Evolutionary conservation across 37 sponge, comb jelly and placozoan species (phyloP).

Genomic region (Geodia barretti): DNA sequence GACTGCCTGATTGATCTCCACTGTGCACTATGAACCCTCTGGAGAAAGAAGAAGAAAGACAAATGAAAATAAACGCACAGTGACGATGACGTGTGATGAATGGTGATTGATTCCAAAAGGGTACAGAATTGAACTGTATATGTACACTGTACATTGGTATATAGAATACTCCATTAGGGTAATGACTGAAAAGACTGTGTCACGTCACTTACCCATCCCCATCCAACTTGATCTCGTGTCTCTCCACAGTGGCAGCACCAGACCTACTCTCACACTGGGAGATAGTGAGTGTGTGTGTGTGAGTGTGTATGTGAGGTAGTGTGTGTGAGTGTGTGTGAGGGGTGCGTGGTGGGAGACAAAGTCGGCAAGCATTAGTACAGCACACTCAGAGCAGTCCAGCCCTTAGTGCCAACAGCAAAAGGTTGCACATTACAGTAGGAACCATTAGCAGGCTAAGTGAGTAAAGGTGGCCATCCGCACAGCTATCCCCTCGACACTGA

Average conservation of each 20-base stretch:
- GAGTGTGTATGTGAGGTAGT: conserved; percentile 2
- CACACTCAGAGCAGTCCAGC: too few species aligned
- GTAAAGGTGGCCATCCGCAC: too few species aligned
- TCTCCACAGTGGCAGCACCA: conserved; percentile 88
- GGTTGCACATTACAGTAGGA: too few species aligned
- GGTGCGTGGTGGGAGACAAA: conserved; percentile 9
- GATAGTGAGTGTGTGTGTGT: neutral
- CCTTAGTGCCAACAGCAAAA: too few species aligned
- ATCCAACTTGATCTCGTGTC: conserved; percentile 83
- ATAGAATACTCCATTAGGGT: neutral
- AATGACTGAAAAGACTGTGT: neutral
- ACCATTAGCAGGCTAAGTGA: too few species aligned
- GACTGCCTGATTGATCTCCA: conserved; percentile 68
- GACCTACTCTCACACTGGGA: conserved; percentile 60
- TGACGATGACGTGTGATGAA: conserved; percentile 1
- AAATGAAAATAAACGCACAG: too few species aligned
- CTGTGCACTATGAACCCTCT: conserved; percentile 83
- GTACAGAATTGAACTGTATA: neutral
- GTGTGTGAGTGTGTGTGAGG: conserved; percentile 15
- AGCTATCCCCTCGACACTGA: too few species aligned
- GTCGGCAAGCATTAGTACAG: too few species aligned
- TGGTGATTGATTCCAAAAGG: neutral
- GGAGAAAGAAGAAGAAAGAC: conserved; percentile 20
- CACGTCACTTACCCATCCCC: conserved; percentile 89
- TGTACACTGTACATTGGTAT: neutral